Conservation (phyloP, 1,140 invertebrate genomes). For the Drosophila varians region DNA sequence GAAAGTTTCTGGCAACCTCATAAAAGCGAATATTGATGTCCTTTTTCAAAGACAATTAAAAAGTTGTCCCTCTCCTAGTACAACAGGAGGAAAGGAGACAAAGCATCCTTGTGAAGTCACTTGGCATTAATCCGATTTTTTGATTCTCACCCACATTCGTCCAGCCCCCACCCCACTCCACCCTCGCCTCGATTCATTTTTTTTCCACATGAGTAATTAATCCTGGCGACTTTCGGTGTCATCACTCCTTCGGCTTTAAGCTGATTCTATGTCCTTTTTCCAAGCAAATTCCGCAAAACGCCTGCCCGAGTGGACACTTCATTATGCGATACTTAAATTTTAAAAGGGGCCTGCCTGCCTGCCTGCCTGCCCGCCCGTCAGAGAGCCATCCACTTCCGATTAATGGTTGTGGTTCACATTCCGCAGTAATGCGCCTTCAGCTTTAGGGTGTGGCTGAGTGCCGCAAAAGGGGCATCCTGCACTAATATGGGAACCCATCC, state of each 20-base stretch:
- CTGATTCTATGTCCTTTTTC: background rate
- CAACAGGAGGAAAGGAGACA: too few species aligned
- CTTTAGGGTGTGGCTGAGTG: conserved; percentile 40
- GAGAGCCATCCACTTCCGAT: background rate
- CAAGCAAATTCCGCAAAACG: background rate
- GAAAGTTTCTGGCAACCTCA: background rate
- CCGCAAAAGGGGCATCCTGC: conserved; percentile 3
- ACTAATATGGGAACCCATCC: conserved; percentile 2
- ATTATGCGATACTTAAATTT: conserved; percentile 4
- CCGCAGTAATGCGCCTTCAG: background rate
- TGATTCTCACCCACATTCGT: background rate
- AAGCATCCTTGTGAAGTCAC: background rate
- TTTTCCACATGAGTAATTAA: background rate
- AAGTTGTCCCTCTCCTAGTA: too few species aligned
- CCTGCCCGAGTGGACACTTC: conserved; percentile 1
- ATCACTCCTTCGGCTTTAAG: background rate
- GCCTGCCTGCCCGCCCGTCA: too few species aligned
- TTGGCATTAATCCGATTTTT: background rate
- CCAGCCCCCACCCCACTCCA: background rate
- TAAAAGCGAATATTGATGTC: background rate
- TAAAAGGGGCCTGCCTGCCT: too few species aligned
- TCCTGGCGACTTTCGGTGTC: background rate
- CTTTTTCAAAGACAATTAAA: too few species aligned
- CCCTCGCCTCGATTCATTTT: background rate
- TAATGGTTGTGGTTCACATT: background rate